A percentile compares a stretch with the other conserved stretches of the same genome.
phyloP scores from a whole-genome alignment of 2,797 vertebrate species.

The Alosa sapidissima region DNA sequence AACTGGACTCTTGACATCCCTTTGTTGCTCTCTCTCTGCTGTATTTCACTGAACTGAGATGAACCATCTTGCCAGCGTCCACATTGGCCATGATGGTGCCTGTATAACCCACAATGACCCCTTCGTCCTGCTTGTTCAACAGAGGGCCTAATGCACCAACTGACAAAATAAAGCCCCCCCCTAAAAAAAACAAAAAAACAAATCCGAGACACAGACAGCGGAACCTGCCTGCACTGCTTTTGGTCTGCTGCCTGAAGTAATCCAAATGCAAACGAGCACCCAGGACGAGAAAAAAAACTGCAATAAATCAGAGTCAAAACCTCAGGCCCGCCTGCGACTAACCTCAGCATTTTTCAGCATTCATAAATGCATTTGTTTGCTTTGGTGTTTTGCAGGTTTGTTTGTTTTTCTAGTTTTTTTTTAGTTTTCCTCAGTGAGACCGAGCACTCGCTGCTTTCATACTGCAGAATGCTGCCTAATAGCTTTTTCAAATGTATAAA shows the following conservation, averaged over 20 bases:
- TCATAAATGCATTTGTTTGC: constrained; percentile 54
- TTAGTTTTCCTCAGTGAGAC: neutral
- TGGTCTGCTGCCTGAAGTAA: constrained; percentile 61
- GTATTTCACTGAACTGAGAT: neutral
- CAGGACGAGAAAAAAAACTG: constrained; percentile 22
- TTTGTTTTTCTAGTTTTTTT: constrained; percentile 56
- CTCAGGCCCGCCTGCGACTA: constrained; percentile 64
- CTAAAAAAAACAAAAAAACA: constrained; percentile 60
- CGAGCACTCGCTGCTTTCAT: constrained; percentile 46
- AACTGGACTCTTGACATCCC: neutral
- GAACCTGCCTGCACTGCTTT: constrained; percentile 63
- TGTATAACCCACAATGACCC: neutral
- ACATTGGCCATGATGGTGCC: neutral
- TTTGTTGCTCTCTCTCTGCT: neutral
- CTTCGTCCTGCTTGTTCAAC: neutral
- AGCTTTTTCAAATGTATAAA: constrained; percentile 19
- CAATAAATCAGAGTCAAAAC: constrained; percentile 53
- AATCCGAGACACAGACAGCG: constrained; percentile 64
- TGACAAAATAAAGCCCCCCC: neutral
- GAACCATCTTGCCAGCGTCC: neutral
- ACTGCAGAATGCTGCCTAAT: neutral
- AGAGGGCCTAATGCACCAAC: neutral
- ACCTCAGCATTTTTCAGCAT: constrained; percentile 67
- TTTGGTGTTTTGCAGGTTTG: constrained; percentile 39
- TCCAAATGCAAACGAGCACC: constrained; percentile 74